These are phyloP conservation scores for Anarsia innoxiella DNA, from an alignment of 2,888 invertebrate species.

Conservation along the genomic window DNA sequence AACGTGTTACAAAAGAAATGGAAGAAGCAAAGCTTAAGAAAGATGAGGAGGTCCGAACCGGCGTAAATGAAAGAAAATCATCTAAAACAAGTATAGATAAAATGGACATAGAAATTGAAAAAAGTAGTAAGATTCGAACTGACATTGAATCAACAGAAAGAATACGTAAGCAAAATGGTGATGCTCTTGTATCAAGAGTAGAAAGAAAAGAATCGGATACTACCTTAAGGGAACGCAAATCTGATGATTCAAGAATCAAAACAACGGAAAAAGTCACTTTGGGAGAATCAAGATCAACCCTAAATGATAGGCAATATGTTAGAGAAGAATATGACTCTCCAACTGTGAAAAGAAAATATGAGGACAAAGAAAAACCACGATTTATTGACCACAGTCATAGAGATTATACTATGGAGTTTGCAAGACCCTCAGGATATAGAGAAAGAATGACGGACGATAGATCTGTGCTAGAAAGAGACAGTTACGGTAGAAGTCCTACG, in stretches of 20 bases:
- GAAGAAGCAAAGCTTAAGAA: constrained; percentile 4
- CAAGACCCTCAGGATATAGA: constrained; percentile 41
- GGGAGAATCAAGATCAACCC: too few species aligned
- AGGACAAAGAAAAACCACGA: constrained; percentile 28
- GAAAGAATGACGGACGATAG: constrained; percentile 35
- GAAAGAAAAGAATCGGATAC: background rate
- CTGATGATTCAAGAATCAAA: background rate
- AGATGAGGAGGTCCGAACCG: background rate
- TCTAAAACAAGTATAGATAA: constrained; percentile 15
- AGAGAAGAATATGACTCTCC: constrained; percentile 38
- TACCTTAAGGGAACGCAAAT: background rate
- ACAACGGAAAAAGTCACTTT: background rate
- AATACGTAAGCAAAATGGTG: background rate
- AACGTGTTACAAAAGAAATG: constrained; percentile 1
- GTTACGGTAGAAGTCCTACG: constrained; percentile 27
- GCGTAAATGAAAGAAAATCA: constrained; percentile 5
- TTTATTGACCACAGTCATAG: constrained; percentile 41
- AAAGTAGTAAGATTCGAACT: constrained; percentile 10
- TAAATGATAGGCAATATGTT: constrained; percentile 17
- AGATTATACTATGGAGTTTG: constrained; percentile 48
- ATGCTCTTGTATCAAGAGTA: background rate
- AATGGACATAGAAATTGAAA: constrained; percentile 13
- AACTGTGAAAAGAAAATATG: constrained; percentile 17
- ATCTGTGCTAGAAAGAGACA: constrained; percentile 18
- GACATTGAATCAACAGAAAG: background rate